Evolutionary conservation across 53 echinoderm and acorn worm species (phyloP), one percentile per base, ranked within the genome.

Genomic region (Holothuria scabra): DNA sequence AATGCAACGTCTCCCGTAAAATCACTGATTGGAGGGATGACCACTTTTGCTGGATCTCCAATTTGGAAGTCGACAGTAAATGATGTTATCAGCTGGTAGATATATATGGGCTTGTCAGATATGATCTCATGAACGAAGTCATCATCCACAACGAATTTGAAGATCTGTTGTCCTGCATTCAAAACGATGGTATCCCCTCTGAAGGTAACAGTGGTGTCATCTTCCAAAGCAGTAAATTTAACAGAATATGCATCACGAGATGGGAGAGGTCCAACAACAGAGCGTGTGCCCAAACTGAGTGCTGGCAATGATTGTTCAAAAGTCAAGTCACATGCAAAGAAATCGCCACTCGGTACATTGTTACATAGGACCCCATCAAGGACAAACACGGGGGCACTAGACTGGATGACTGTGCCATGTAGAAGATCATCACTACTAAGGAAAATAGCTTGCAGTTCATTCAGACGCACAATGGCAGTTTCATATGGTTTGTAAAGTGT

Each of bases 1-100:
- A 81, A 81, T 16, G 24, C 37, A 10, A 81, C 82, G 5, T 34
- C 16, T 21, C 82, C 82, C 14, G 38, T 60, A 23, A 63, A 81
- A 46, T 81, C 82, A 10, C 9, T 30, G 46, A 81, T 46, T 5
- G 82, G 82, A 2, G 82, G 46, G 1, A 81, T 24, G 2, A 81
- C 82, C 22, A 81, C 25, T 38, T 63, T 81, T 23, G 82, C 82
- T 31, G 82, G 82, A 29, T 81, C 82, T 10, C 82, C 82, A 10
- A 61, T 81, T 23, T 64, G 46, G 29, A 81, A 81, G 82, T 81
- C 82, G 9, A 22, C 26, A 3, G 62, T 35, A 49, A 24, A 81
- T 9, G 62, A 61, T 22, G 34, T 61, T 12, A 81, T 19, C 4
- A 46, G 64, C 60, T 81, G 62, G 24, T 81, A 35, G 20, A 81